phyloP scores from a whole-genome alignment of 1,140 invertebrate species.

The Pararge aegeria region DNA sequence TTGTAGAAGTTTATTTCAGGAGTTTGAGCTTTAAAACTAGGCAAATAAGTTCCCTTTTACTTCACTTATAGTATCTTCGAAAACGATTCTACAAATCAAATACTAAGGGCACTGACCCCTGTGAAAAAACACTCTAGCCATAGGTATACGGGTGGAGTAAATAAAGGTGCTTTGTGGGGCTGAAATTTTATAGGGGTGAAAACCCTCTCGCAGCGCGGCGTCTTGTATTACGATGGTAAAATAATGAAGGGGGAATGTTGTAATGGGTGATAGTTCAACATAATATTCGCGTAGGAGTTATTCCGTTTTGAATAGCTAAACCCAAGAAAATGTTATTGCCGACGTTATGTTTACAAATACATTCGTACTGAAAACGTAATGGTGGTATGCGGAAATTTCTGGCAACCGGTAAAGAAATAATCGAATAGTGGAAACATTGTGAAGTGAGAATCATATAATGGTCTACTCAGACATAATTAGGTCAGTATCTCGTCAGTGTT shows the following conservation, averaged over 20 bases:
- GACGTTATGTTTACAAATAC: slow-evolving; percentile 13
- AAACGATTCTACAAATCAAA: too few species aligned
- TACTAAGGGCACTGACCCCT: too few species aligned
- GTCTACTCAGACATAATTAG: neutral
- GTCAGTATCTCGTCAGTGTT: too few species aligned
- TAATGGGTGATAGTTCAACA: neutral
- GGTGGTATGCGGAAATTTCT: slow-evolving; percentile 43
- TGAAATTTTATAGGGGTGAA: too few species aligned
- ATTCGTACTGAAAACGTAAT: slow-evolving; percentile 12
- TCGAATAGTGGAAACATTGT: slow-evolving; percentile 17
- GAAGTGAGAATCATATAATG: neutral
- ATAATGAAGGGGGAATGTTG: neutral
- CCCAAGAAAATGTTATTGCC: slow-evolving; percentile 2
- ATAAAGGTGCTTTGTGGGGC: too few species aligned
- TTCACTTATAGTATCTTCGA: too few species aligned
- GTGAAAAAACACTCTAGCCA: too few species aligned
- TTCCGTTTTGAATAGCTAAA: neutral
- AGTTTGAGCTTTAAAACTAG: too few species aligned
- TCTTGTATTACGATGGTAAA: neutral
- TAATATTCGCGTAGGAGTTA: neutral
- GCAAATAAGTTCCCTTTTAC: too few species aligned
- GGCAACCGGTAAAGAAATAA: slow-evolving; percentile 13
- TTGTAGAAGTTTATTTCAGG: too few species aligned
- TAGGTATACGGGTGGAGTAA: too few species aligned
- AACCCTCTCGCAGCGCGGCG: too few species aligned